Evolutionary conservation across 1,140 invertebrate genomes (phyloP), one percentile per base, ranked within the genome.

Genomic region (Drosophila saltans): DNA sequence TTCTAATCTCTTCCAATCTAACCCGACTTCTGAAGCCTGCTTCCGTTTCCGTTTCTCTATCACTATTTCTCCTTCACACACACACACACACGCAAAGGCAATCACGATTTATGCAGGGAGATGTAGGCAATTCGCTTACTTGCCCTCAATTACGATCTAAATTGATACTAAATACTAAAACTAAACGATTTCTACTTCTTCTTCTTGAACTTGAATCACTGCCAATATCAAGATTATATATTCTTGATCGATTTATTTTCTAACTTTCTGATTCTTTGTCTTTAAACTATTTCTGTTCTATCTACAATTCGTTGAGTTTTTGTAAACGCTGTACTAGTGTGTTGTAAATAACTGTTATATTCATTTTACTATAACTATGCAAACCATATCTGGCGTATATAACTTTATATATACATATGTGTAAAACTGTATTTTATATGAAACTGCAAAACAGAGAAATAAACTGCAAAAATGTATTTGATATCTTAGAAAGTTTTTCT

Each of bases 381-480:
- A 26, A 52, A 52, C 24, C 45, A 40, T 43, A 39, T 66, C 28
- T 57, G 45, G 21, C 62, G 16, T 36, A 72, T 63, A 56, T 76
- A 60, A 4, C 68, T 70, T 80, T 80, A 67, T 55, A n/a, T 58
- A 36, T 36, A 72, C 58, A 52, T 80, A 60, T 72, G 67, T 77
- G 80, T 78, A 63, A 70, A 69, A 77, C 75, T 73, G 61, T 80
- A 80, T 80, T 71, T 66, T 89, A 81, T 86, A 89, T 71, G 81
- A 84, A 89, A 83, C 78, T 89, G 84, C 84, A 89, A 52, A 89
- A 89, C 84, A 89, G 84, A 89, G 64, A 89, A 89, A 89, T 89
- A 89, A 89, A 89, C 84, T 89, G 84, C 84, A 81, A 89, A 89
- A 88, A 89, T 78, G 84, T 89, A 89, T 89, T 89, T 89, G 84